A percentile compares a stretch with the other conserved stretches of the same genome.
Conservation (phyloP, 1,140 invertebrate genomes). For the Anadara kagoshimensis region DNA sequence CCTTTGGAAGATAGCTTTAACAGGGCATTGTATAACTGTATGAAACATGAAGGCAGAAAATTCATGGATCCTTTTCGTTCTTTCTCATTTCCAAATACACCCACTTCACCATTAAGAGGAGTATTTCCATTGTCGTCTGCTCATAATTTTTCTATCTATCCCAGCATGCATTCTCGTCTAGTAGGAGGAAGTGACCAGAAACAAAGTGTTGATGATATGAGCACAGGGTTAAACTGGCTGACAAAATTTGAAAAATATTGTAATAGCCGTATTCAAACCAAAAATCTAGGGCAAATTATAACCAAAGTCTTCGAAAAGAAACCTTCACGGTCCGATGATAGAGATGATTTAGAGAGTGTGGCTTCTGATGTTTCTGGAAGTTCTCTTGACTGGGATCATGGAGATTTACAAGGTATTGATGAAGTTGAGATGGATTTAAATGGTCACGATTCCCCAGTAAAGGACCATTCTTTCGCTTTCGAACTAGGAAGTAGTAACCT, state of each 20-base stretch:
- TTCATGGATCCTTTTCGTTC: conserved; percentile 62
- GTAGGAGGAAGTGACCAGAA: conserved; percentile 34
- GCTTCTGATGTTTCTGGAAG: conserved; percentile 28
- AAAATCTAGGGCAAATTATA: conserved; percentile 58
- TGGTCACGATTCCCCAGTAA: conserved; percentile 54
- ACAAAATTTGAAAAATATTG: conserved; percentile 65
- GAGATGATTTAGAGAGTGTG: conserved; percentile 53
- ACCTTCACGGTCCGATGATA: conserved; percentile 37
- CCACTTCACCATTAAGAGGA: conserved; percentile 45
- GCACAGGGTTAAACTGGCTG: conserved; percentile 60
- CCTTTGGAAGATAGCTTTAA: conserved; percentile 62
- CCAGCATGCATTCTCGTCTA: conserved; percentile 61
- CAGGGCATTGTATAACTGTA: conserved; percentile 64
- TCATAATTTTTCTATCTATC: conserved; percentile 29
- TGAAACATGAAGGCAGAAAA: conserved; percentile 61
- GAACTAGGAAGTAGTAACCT: conserved; percentile 64
- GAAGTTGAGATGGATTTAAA: conserved; percentile 43
- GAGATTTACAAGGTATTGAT: conserved; percentile 51
- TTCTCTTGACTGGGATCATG: conserved; percentile 53
- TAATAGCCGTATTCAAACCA: conserved; percentile 58
- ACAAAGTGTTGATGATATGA: conserved; percentile 46
- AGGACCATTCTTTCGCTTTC: conserved; percentile 61
- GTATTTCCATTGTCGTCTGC: conserved; percentile 46
- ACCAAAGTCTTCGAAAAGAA: conserved; percentile 42
- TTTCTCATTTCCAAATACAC: conserved; percentile 54